phyloP scores from a whole-genome alignment of 2,888 invertebrate genomes.

The Rotaria macrura region DNA sequence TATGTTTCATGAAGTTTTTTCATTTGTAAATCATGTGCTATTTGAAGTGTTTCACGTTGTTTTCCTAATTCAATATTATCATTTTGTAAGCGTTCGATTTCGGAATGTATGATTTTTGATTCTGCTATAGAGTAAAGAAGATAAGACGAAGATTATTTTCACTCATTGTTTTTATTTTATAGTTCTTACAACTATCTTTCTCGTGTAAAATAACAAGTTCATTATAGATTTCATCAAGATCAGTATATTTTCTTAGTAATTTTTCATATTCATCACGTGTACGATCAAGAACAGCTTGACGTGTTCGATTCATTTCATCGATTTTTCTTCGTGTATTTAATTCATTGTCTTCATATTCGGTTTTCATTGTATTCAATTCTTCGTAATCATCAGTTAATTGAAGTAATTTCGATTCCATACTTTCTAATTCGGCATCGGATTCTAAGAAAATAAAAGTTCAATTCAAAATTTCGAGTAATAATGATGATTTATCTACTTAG shows the following conservation, averaged over 20 bases:
- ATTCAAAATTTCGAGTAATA: not conserved
- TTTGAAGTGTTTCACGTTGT: slow-evolving; percentile 16
- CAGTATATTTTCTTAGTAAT: not conserved
- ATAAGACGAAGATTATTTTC: not conserved
- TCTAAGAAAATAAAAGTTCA: not conserved
- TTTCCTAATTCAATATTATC: not conserved
- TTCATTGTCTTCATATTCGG: not conserved
- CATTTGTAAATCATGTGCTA: slow-evolving; percentile 28
- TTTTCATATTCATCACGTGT: slow-evolving; percentile 23
- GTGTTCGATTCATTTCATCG: not conserved
- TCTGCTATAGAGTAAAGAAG: not conserved
- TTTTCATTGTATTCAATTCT: not conserved
- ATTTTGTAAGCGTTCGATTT: not conserved
- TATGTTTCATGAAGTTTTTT: slow-evolving; percentile 25
- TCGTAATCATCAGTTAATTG: not conserved
- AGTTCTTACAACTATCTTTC: not conserved
- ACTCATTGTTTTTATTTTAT: not conserved
- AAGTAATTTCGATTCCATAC: not conserved
- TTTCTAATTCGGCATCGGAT: not conserved
- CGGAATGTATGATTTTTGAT: not conserved
- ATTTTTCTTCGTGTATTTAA: not conserved
- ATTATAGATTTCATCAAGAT: not conserved
- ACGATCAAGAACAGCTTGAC: slow-evolving; percentile 9
- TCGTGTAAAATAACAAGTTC: not conserved
- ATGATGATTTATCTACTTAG: not conserved